Evolutionary conservation across 2,888 invertebrate species (phyloP).

Genomic region (Agrotis clavis): DNA sequence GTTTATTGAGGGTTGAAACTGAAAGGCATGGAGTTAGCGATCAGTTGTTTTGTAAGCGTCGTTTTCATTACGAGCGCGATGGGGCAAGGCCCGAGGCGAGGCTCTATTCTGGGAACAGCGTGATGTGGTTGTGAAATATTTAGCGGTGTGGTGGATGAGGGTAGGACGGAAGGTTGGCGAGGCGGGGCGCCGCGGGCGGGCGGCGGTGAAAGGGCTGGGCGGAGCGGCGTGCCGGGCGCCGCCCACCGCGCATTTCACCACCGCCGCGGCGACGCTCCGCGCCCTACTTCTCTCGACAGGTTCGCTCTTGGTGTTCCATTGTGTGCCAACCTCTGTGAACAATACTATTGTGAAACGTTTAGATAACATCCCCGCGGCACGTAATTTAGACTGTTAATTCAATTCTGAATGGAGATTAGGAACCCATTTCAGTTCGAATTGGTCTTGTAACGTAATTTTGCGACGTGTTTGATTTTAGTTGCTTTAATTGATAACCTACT

Average conservation of each 20-base stretch:
- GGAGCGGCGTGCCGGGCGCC: conserved; percentile 88
- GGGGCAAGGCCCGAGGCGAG: conserved; percentile 83
- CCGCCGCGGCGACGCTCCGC: conserved; percentile 79
- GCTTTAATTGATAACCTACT: neutral
- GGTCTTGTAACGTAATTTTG: conserved; percentile 47
- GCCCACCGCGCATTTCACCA: conserved; percentile 89
- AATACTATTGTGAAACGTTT: conserved; percentile 88
- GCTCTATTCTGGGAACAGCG: conserved; percentile 82
- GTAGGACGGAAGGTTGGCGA: conserved; percentile 77
- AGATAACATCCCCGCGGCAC: conserved; percentile 85
- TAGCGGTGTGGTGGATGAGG: conserved; percentile 81
- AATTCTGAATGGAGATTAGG: conserved; percentile 73
- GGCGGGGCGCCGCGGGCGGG: conserved; percentile 85
- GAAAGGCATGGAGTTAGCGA: conserved; percentile 61
- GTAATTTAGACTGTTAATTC: conserved; percentile 79
- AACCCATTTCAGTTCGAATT: conserved; percentile 58
- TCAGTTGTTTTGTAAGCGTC: conserved; percentile 77
- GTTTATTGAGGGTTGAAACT: conserved; percentile 57
- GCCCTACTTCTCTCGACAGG: conserved; percentile 88
- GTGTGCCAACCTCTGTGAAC: conserved; percentile 84
- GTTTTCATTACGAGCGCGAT: conserved; percentile 80
- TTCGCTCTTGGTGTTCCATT: conserved; percentile 89
- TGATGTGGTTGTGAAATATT: conserved; percentile 80
- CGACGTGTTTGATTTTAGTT: conserved; percentile 17
- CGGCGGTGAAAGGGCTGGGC: conserved; percentile 89